Conservation (phyloP, 1,140 invertebrate genomes). For the Heliothis subflexa region DNA sequence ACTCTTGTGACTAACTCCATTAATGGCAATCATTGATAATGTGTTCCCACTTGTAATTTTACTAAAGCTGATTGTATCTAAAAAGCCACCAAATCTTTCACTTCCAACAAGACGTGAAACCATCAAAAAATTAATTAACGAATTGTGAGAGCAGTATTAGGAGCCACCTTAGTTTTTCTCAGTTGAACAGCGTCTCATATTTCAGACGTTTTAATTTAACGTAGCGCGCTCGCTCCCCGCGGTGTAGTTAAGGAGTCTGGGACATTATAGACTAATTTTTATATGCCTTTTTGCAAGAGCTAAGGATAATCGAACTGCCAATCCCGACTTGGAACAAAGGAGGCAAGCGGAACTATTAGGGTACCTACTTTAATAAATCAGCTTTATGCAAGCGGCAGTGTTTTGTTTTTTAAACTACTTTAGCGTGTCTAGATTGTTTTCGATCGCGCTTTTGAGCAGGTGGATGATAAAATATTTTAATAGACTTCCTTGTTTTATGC, state of each 20-base stretch:
- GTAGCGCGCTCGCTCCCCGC: constrained; percentile 66
- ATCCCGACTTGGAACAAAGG: constrained; percentile 77
- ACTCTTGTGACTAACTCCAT: too few species aligned
- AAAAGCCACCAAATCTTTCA: not conserved
- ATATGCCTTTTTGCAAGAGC: constrained; percentile 77
- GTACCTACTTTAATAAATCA: constrained; percentile 65
- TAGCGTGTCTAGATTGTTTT: not conserved
- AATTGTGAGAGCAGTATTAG: constrained; percentile 55
- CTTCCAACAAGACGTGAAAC: not conserved
- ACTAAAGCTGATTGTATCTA: not conserved
- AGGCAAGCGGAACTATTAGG: constrained; percentile 68
- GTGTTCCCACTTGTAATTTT: too few species aligned
- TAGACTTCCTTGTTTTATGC: not conserved
- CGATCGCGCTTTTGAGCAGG: not conserved
- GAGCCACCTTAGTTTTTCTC: constrained; percentile 68
- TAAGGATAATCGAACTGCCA: constrained; percentile 83
- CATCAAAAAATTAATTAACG: constrained; percentile 24
- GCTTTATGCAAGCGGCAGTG: constrained; percentile 44
- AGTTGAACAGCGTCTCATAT: constrained; percentile 66
- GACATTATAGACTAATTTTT: constrained; percentile 82
- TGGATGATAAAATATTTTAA: constrained; percentile 14
- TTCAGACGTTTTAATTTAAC: constrained; percentile 78
- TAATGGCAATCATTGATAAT: too few species aligned
- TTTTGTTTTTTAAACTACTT: constrained; percentile 21
- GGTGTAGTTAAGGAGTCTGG: constrained; percentile 80